These are phyloP conservation scores for Cygnus olor DNA, from an alignment of 2,797 vertebrate species.

Conservation along the genomic window DNA sequence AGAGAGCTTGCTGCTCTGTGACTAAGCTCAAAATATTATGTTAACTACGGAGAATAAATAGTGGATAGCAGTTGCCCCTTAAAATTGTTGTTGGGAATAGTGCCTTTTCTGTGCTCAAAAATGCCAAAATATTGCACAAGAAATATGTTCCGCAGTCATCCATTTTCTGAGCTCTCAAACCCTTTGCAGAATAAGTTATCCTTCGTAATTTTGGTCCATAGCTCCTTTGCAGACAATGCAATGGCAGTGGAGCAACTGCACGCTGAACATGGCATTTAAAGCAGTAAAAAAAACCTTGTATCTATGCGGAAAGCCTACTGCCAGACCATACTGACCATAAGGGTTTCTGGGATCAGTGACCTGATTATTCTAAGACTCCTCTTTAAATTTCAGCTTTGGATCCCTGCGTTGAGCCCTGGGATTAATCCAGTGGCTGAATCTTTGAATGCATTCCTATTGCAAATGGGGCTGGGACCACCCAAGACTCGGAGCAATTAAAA, in stretches of 20 bases:
- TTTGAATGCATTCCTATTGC: not conserved
- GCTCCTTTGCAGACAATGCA: not conserved
- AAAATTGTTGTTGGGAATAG: not conserved
- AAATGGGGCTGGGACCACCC: not conserved
- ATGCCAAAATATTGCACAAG: not conserved
- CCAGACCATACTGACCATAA: not conserved
- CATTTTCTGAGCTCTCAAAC: not conserved
- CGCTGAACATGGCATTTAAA: not conserved
- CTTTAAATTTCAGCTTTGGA: not conserved
- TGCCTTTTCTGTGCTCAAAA: not conserved
- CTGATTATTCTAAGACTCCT: not conserved
- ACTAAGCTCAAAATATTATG: not conserved
- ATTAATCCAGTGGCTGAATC: not conserved
- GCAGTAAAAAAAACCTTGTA: not conserved
- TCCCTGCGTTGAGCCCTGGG: not conserved
- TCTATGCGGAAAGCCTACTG: not conserved
- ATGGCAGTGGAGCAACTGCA: not conserved
- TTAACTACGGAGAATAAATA: not conserved
- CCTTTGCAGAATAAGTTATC: not conserved
- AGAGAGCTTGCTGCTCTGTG: not conserved
- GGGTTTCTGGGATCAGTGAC: not conserved
- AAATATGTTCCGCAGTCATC: not conserved
- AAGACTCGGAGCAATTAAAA: conserved; percentile 4
- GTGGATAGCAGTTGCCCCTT: not conserved
- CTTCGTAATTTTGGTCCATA: not conserved